phyloP scores from a whole-genome alignment of 2,113 vertebrate species.

The Columba janthina region DNA sequence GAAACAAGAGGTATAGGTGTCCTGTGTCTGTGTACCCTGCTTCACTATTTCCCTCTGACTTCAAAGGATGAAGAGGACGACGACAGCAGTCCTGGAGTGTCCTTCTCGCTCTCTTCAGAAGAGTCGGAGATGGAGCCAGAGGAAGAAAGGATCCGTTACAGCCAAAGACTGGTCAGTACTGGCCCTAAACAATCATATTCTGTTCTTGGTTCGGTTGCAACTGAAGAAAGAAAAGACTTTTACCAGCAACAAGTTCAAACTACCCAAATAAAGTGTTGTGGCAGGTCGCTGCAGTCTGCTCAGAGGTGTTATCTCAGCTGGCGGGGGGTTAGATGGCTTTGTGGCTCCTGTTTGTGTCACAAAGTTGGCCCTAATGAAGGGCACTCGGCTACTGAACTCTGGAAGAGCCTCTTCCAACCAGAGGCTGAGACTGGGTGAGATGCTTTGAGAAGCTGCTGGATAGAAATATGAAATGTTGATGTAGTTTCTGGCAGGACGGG shows the following conservation, averaged over 20 bases:
- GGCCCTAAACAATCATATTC: background rate
- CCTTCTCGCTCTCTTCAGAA: conserved; percentile 76
- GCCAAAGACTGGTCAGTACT: conserved; percentile 92
- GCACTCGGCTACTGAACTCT: background rate
- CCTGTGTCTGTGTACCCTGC: background rate
- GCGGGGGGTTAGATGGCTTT: background rate
- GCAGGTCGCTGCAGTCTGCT: background rate
- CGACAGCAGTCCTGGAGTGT: conserved; percentile 76
- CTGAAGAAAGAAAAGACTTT: background rate
- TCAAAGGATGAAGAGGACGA: conserved; percentile 78
- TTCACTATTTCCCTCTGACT: conserved; percentile 60
- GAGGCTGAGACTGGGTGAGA: background rate
- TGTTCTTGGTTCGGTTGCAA: background rate
- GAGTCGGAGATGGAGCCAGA: conserved; percentile 85
- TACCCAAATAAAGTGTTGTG: background rate
- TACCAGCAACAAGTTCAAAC: background rate
- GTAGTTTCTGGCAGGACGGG: background rate
- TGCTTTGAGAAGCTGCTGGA: background rate
- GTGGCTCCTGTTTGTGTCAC: background rate
- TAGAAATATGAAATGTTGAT: fast-evolving
- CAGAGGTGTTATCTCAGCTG: background rate
- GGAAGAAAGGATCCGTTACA: conserved; percentile 90
- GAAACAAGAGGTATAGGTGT: background rate
- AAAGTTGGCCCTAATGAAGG: fast-evolving
- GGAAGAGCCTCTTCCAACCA: too few relatives aligned